phyloP scores from a whole-genome alignment of 2,888 invertebrate genomes.

The Hofmannophila pseudospretella region DNA sequence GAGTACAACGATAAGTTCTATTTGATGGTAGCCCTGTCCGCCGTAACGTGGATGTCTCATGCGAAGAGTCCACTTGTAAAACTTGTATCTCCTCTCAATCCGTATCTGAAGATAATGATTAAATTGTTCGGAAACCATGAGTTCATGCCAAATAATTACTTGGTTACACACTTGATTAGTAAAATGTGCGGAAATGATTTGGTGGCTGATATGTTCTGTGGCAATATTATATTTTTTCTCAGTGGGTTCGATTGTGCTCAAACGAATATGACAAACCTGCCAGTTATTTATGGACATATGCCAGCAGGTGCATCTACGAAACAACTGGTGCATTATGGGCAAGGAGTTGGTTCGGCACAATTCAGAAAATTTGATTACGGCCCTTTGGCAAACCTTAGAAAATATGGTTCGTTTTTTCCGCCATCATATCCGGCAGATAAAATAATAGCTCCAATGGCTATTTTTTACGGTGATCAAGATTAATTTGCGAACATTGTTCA shows the following conservation, averaged over 20 bases:
- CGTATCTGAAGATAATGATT: constrained; percentile 20
- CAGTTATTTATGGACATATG: constrained; percentile 69
- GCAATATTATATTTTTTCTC: constrained; percentile 77
- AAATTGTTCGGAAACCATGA: background rate
- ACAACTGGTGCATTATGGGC: constrained; percentile 74
- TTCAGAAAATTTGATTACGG: too few relatives aligned
- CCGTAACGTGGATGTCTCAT: constrained; percentile 73
- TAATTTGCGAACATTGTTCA: too few relatives aligned
- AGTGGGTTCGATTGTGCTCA: constrained; percentile 77
- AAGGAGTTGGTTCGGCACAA: constrained; percentile 34
- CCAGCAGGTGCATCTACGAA: constrained; percentile 76
- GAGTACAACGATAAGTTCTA: constrained; percentile 76
- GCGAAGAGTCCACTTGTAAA: constrained; percentile 32
- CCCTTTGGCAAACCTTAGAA: too few relatives aligned
- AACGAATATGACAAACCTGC: constrained; percentile 77
- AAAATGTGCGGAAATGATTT: constrained; percentile 55
- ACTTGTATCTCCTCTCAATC: background rate
- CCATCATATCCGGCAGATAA: too few relatives aligned
- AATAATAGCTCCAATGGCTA: too few relatives aligned
- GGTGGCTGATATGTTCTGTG: constrained; percentile 72
- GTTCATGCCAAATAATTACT: constrained; percentile 39
- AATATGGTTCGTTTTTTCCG: too few relatives aligned
- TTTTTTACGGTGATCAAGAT: too few relatives aligned
- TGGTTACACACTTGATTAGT: constrained; percentile 63
- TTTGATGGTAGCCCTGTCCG: constrained; percentile 75